Base-by-base conservation (phyloP, 1,140 invertebrate species). In the Ridgeia piscesae region DNA sequence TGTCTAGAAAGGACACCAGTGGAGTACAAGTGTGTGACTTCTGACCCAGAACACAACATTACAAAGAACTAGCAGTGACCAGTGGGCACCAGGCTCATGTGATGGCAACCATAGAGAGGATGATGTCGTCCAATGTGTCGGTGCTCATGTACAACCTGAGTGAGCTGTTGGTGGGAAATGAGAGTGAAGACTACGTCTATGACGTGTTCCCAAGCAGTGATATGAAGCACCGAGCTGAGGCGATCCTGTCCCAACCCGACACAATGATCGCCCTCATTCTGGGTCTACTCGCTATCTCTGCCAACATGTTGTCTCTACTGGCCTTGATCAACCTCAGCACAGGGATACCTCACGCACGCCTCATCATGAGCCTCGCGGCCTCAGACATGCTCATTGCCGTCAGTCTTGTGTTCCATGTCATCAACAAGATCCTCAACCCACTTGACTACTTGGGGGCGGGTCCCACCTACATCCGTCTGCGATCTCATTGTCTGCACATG, bases 381-480 rank as follows among this genome's bases (percentile, higher is more conserved):
- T 94, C 95, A 1, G 95, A 95, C 88, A 93, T 95, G 14, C 93
- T 95, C 0, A 93, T 95, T 31, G 93, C 94, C 17, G 35, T 95
- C 34, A 94, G 94, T 91, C 92, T 94, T 0, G 91, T 95, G 6
- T 92, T 94, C 50, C 93, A 93, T 33, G 33, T 94, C n/a, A 94
- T 95, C 42, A 94, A 93, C 88, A 34, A 92, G 0, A 42, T 91
- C 33, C 58, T 91, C 48, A 93, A 92, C 27, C 93, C 92, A 1
- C 88, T 89, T 2, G 90, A 92, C 34, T 6, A 90, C 42, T 42
- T 93, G 0, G 11, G 35, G 21, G 42, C 92, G 9, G 91, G 89
- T 9, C 91, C 91, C 0, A 91, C 92, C n/a, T 88, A 93, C 1
- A 93, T 94, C 33, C 88, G 94, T 21, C 89, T 93, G 33, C 33